Evolutionary conservation across 1,140 invertebrate genomes (phyloP).

Genomic region (Hyles vespertilio): DNA sequence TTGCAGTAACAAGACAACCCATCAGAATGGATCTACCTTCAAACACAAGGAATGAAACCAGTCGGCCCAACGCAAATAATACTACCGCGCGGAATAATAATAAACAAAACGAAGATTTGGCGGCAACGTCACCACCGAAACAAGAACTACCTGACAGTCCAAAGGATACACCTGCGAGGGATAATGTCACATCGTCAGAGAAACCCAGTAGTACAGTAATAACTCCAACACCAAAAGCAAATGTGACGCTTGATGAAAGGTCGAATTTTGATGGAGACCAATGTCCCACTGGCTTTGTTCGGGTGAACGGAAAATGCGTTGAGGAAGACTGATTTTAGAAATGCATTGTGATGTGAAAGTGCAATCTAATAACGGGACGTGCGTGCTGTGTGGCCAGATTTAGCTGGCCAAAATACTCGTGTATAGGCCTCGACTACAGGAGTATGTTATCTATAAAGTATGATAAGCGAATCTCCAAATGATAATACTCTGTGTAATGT

Average conservation of each 20-base stretch:
- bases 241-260: constrained; percentile 29
- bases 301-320: constrained; percentile 36
- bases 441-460: too few relatives aligned
- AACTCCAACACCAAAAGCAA: constrained; percentile 2
- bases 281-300: constrained; percentile 35
- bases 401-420: too few relatives aligned
- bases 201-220: not conserved
- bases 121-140: constrained; percentile 1
- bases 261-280: constrained; percentile 34
- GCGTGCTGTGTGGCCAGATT: too few relatives aligned
- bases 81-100: not conserved
- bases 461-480: too few relatives aligned
- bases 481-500: not conserved
- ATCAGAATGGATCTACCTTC: constrained; percentile 10
- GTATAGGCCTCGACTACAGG: too few relatives aligned
- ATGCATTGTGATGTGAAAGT: too few relatives aligned
- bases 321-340: constrained; percentile 1
- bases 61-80: not conserved
- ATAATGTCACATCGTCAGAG: constrained; percentile 7
- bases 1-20: constrained; percentile 6
- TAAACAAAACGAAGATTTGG: not conserved
- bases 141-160: not conserved
- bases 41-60: not conserved
- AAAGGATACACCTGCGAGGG: not conserved
- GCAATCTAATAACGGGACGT: too few relatives aligned